These are phyloP conservation scores for Agrochola circellaris DNA, from an alignment of 2,888 invertebrate genomes.

Conservation along the genomic window DNA sequence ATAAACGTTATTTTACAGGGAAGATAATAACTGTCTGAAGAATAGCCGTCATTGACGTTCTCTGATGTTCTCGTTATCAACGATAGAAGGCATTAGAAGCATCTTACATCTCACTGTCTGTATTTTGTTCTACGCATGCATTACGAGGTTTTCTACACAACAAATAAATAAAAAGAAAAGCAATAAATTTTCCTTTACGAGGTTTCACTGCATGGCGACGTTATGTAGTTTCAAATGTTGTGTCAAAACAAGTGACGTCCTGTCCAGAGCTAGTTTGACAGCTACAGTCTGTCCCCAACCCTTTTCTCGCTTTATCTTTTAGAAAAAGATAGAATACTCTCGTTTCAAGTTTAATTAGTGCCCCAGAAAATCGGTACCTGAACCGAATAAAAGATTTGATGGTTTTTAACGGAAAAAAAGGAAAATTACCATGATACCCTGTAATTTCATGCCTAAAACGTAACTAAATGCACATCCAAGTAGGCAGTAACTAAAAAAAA, in stretches of 20 bases:
- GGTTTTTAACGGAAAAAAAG: constrained; percentile 60
- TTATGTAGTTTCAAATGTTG: neutral
- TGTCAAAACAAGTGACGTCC: neutral
- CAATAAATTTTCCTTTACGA: too few relatives aligned
- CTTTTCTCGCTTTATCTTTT: neutral
- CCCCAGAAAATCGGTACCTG: constrained; percentile 6
- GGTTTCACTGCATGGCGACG: too few relatives aligned
- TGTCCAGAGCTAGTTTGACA: neutral
- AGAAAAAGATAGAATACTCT: neutral
- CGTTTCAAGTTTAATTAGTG: constrained; percentile 10
- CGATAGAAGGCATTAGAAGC: too few relatives aligned
- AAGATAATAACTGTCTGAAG: too few relatives aligned
- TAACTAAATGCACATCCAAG: constrained; percentile 79
- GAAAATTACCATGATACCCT: constrained; percentile 84
- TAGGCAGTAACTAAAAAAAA: constrained; percentile 70
- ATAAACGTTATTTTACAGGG: too few relatives aligned
- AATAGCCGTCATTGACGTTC: too few relatives aligned
- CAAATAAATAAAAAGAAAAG: too few relatives aligned
- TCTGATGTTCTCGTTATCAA: too few relatives aligned
- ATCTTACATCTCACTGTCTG: too few relatives aligned
- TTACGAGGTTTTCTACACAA: too few relatives aligned
- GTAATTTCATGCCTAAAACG: constrained; percentile 85
- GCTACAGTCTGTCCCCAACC: neutral
- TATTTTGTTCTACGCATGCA: too few relatives aligned
- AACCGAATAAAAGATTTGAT: constrained; percentile 28